These are phyloP conservation scores for Conomelus anceps DNA, from an alignment of 2,888 invertebrate species.

Conservation along the genomic window DNA sequence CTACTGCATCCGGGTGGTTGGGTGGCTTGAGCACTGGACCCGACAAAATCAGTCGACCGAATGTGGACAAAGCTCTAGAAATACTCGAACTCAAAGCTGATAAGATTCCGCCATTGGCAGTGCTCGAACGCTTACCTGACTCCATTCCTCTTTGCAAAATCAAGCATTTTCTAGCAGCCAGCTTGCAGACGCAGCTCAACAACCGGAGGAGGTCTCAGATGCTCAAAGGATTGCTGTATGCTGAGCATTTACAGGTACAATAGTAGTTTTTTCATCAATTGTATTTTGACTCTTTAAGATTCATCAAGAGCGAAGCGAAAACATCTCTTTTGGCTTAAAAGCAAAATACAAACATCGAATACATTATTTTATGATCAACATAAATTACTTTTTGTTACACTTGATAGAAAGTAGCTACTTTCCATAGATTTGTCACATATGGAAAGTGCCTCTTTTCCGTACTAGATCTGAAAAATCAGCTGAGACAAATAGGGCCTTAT, in stretches of 20 bases:
- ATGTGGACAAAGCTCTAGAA: slow-evolving; percentile 69
- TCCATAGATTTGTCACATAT: too few relatives aligned
- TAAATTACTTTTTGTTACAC: too few relatives aligned
- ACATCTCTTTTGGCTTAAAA: too few relatives aligned
- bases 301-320: neutral
- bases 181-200: slow-evolving; percentile 65
- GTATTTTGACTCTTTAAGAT: neutral
- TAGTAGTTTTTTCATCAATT: neutral
- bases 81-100: slow-evolving; percentile 77
- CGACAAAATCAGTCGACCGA: slow-evolving; percentile 57
- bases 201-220: slow-evolving; percentile 68
- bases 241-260: slow-evolving; percentile 74
- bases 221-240: slow-evolving; percentile 72
- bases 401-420: too few relatives aligned
- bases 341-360: too few relatives aligned
- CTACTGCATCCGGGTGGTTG: slow-evolving; percentile 39
- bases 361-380: too few relatives aligned
- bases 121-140: slow-evolving; percentile 72
- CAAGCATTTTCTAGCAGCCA: slow-evolving; percentile 70
- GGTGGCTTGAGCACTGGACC: slow-evolving; percentile 40
- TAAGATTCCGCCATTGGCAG: slow-evolving; percentile 46
- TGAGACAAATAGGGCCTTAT: too few relatives aligned
- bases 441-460: too few relatives aligned
- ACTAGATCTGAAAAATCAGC: too few relatives aligned
- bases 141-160: slow-evolving; percentile 69